These are phyloP conservation scores for Charadrius vociferus DNA, from an alignment of 2,113 vertebrate species.

Conservation along the genomic window DNA sequence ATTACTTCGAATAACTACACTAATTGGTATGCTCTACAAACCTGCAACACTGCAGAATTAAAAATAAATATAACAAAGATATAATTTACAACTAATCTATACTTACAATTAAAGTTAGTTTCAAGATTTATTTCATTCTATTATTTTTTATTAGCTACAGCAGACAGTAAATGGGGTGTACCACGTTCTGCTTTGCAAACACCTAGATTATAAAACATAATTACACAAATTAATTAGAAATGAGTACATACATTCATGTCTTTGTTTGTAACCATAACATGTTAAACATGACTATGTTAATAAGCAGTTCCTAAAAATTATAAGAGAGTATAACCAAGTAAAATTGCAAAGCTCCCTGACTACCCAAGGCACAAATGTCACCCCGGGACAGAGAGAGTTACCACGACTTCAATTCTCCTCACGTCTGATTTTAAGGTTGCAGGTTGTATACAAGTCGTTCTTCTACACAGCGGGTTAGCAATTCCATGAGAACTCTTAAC, in stretches of 20 bases:
- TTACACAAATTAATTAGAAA: conserved; percentile 84
- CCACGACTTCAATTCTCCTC: neutral
- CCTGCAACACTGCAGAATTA: conserved; percentile 81
- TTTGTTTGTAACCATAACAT: conserved; percentile 75
- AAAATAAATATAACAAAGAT: conserved; percentile 84
- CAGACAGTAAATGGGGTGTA: conserved; percentile 79
- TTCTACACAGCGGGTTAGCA: neutral
- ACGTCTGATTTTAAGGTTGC: neutral
- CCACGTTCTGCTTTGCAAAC: conserved; percentile 76
- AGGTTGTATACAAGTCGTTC: neutral
- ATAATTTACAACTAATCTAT: conserved; percentile 80
- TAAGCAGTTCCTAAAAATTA: conserved; percentile 49
- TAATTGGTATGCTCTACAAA: conserved; percentile 80
- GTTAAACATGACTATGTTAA: conserved; percentile 74
- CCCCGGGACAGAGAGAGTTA: neutral
- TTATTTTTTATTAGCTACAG: conserved; percentile 82
- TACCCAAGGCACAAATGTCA: neutral
- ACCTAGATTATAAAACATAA: conserved; percentile 83
- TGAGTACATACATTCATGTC: conserved; percentile 67
- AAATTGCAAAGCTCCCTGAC: neutral
- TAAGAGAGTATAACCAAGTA: neutral
- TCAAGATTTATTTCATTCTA: conserved; percentile 81
- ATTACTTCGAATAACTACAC: conserved; percentile 78
- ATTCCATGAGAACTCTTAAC: neutral
- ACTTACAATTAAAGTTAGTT: conserved; percentile 78